phyloP scores from a whole-genome alignment of 1,140 invertebrate genomes.

The Yoshiicerus persimilis region DNA sequence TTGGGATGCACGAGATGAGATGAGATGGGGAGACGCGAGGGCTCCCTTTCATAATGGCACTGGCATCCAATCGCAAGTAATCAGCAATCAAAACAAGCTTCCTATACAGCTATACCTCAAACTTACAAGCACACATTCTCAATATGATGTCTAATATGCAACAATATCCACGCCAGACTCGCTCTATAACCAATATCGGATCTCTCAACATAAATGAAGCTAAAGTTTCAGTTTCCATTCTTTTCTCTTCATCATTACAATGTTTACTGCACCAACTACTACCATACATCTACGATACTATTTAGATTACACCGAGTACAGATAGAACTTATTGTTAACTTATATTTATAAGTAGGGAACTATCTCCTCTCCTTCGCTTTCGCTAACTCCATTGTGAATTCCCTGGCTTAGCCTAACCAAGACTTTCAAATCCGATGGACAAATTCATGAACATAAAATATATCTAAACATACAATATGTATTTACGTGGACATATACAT shows the following conservation, averaged over 20 bases:
- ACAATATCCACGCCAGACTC: neutral
- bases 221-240: neutral
- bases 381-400: neutral
- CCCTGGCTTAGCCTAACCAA: neutral
- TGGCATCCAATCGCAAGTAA: conserved; percentile 37
- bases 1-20: conserved; percentile 20
- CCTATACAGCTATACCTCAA: neutral
- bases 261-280: neutral
- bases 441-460: neutral
- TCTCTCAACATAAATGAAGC: neutral
- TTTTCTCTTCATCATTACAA: neutral
- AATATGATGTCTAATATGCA: neutral
- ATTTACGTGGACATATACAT: neutral
- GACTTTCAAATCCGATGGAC: neutral
- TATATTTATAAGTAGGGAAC: neutral
- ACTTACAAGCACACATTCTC: neutral
- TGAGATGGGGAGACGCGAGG: neutral
- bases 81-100: conserved; percentile 40
- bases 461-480: neutral
- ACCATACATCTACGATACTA: neutral
- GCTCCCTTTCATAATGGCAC: conserved; percentile 25
- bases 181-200: neutral
- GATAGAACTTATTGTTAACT: neutral
- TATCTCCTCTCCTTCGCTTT: neutral
- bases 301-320: neutral